Evolutionary conservation across 2,888 invertebrate genomes (phyloP), one percentile per base, ranked within the genome.

Genomic region (Orgyia antiqua): DNA sequence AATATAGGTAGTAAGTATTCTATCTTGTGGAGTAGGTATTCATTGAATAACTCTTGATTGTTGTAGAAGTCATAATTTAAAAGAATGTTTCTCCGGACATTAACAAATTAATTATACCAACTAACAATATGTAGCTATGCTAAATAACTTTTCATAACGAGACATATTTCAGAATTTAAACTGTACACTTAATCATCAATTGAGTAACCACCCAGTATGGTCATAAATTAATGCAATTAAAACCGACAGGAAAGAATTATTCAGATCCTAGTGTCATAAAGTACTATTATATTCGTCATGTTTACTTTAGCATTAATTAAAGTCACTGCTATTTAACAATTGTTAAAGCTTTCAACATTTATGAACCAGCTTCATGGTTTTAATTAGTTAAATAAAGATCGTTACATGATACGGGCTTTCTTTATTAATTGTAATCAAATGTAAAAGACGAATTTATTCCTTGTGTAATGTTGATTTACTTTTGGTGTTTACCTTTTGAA

Each of bases 221-320:
- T 46, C 63, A 68, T 80, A 74, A 82, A 78, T 78, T 75, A 77
- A 70, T 64, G 60, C 62, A 68, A 73, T 77, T 73, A 75, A 68
- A 54, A 52, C 42, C 49, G 41, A 40, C 51, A 45, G 44, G 44
- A 49, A 53, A 51, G 42, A 53, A 50, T 45, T 44, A 41, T 44
- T 36, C 27, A 27, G 36, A 45, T 46, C 51, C 36, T 59, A 51
- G 40, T 45, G 45, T 51, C 47, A 55, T 67, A 50, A 58, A 61
- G 38, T 58, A 53, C 39, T 47, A 51, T 53, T 50, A 48, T 24
- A 31, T 24, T 31, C 41, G 33, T 40, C 45, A 48, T 51, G 42
- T 46, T 39, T 56, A 45, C 48, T 54, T 54, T 27, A 24, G 10
- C 10, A 20, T 39, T 41, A 45, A 53, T 58, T 48, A 42, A 44